Base-by-base conservation (phyloP, 2,797 vertebrate genomes). In the Craterocephalus amniculus region DNA sequence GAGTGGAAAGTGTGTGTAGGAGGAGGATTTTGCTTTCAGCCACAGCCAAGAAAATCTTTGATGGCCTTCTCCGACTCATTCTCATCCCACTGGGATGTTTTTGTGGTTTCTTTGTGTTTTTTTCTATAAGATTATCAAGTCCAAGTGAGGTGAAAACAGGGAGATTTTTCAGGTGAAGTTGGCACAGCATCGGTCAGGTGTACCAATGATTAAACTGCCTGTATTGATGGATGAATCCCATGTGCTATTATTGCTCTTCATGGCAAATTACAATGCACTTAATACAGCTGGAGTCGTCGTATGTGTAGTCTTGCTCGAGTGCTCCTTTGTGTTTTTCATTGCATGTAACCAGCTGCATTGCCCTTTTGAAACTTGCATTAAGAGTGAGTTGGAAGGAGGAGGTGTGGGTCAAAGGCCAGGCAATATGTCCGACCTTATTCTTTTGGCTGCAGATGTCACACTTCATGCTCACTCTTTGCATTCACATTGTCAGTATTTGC, bases 351-450 rank as follows among this genome's bases (percentile, higher is more conserved):
- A 64, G 24, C 64, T 34, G 38, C 64, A 65, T 66, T 4, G 67
- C 63, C 62, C 63, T 78, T 78, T 81, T 52, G 70, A 69, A 48
- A 66, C 65, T 32, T 24, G 40, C 10, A 45, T 38, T 43, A 72
- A 40, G 54, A 57, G 54, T 4, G 57, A 55, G 48, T 24, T 56
- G 38, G 68, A n/a, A 60, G 60, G 58, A 64, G 60, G 52, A 57
- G 72, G 71, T 36, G n/a, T 0, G 72, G 83, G 87, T 87, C 85
- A 87, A 73, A 87, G 82, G 74, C 86, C 76, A 61, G n/a, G 27
- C 59, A 60, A 58, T 57, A 67, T 66, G 60, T 58, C 49, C n/a
- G 64, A 80, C 32, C 69, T 48, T 61, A 72, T 81, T 72, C n/a
- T 48, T 43, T 48, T 48, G n/a, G 32, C 24, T 43, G 63, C 76